Conservation (phyloP, 1,140 invertebrate species). For the Nasonia vitripennis region DNA sequence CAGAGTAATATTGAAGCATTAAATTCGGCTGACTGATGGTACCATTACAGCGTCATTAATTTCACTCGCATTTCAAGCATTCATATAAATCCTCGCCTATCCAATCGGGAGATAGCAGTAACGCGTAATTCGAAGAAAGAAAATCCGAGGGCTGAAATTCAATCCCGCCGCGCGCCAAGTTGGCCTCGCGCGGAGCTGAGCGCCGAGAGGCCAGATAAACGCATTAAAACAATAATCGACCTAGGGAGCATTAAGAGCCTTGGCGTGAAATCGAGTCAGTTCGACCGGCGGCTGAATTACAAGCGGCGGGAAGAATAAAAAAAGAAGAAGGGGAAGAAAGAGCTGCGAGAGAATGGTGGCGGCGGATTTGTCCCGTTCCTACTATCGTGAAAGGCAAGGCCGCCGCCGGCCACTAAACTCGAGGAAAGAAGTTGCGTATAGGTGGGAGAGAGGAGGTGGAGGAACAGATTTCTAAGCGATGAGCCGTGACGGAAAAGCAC, state of each 20-base stretch:
- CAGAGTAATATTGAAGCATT: too few species aligned
- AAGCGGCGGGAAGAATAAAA: not conserved
- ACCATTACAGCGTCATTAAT: not conserved
- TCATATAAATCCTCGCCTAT: too few species aligned
- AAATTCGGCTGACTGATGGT: too few species aligned
- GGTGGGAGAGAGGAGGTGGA: not conserved
- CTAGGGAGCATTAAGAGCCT: slow-evolving; percentile 14
- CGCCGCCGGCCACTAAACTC: slow-evolving; percentile 18
- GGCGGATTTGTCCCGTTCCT: slow-evolving; percentile 4
- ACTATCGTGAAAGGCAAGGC: not conserved
- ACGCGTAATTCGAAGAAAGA: not conserved
- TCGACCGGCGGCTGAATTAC: not conserved
- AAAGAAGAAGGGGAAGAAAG: not conserved
- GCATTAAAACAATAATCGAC: slow-evolving; percentile 20
- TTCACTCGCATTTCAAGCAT: not conserved
- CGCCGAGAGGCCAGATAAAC: not conserved
- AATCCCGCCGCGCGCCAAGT: not conserved
- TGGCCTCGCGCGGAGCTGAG: not conserved
- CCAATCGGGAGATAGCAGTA: too few species aligned
- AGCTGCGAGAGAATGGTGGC: not conserved
- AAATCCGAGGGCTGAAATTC: not conserved
- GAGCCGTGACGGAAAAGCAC: slow-evolving; percentile 50
- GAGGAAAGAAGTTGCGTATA: slow-evolving; percentile 28
- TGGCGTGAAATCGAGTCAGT: not conserved
- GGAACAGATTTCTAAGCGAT: slow-evolving; percentile 49